Base-by-base conservation (phyloP, 1,140 invertebrate genomes). In the Wiebesia pumilae region DNA sequence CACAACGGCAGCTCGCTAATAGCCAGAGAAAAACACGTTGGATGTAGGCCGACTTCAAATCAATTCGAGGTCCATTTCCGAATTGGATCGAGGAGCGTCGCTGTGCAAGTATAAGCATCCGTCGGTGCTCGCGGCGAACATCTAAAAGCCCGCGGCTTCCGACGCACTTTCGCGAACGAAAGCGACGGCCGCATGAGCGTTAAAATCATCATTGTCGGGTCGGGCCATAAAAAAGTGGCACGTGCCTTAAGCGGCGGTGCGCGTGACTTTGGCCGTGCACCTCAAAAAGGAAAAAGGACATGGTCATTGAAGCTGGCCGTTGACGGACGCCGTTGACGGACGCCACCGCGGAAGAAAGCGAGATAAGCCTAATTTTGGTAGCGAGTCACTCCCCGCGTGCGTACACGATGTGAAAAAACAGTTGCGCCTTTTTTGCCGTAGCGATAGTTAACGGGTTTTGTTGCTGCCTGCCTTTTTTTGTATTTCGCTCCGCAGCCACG, bases 281-380 rank as follows among this genome's bases (percentile, higher is more conserved):
- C 19, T 51, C n/a, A 73, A 75, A 85, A 81, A 73, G 67, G 67
- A 80, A 80, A 54, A 80, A 51, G 16, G n/a, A 47, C 27, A 3
- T 19, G 71, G n/a, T 27, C 47, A 73, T 85, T 81, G 84, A 81
- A 40, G 78, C 58, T 69, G 62, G 75, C 71, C 62, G 77, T 71
- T 65, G 58, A n/a, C n/a, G n/a, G n/a, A n/a, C n/a, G n/a, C 33
- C 35, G 3, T 40, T 75, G 58, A 79, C 14, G 38, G 47, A 73
- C 69, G 47, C 47, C 67, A 7, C 65, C 27, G 58, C 73, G n/a
- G 75, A 81, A 69, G 62, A 80, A 81, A 85, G 65, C 78, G 27
- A 73, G 84, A 85, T 85, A 75, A 81, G n/a, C 30, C 54, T 80
- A 80, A 80, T 85, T 85, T 85, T 40, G 84, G 78, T 79, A 84